Evolutionary conservation across 2,888 invertebrate species (phyloP), one percentile per base, ranked within the genome.

Genomic region (Campaea margaritaria): DNA sequence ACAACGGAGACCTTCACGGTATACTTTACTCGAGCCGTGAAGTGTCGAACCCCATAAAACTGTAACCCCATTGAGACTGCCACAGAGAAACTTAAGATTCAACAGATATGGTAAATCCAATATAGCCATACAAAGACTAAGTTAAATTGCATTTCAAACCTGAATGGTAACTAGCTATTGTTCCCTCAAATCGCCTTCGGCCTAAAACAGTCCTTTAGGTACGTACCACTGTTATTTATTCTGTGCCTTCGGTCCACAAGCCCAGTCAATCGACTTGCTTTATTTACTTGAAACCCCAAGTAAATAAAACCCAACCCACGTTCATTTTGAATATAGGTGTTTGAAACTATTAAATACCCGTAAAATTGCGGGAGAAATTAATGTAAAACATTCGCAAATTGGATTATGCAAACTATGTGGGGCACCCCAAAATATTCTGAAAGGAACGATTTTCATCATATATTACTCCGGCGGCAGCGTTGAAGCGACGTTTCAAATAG

Each of bases 391-490:
- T 64, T 81, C 74, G 74, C 78, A 81, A 83, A 85, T 83, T 80
- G 74, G 80, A 80, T 85, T 83, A 82, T 78, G 79, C 77, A 74
- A 83, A 84, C 82, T 83, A 81, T 81, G 80, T 72, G 76, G 77
- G 55, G 56, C 65, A 64, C 27, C 70, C 75, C 73, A 78, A 81
- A 79, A 81, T 79, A 73, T 65, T 62, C 59, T 57, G 56, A 70
- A 57, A 64, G 53, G 60, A 64, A 64, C 47, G 52, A 59, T 52
- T 57, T n/a, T 45, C 45, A 28, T 45, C 51, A 54, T 39, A 63
- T 53, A 65, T 62, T 57, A 53, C 14, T 52, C 36, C 7, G n/a
- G 2, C 8, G 14, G 36, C 13, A 39, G 14, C 28, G 41, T 3
- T 10, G 51, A 52, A 44, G 11, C 10, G 36, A 34, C 27, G 11